These are phyloP conservation scores for Oreortyx pictus DNA, from an alignment of 2,797 vertebrate species.

Conservation along the genomic window DNA sequence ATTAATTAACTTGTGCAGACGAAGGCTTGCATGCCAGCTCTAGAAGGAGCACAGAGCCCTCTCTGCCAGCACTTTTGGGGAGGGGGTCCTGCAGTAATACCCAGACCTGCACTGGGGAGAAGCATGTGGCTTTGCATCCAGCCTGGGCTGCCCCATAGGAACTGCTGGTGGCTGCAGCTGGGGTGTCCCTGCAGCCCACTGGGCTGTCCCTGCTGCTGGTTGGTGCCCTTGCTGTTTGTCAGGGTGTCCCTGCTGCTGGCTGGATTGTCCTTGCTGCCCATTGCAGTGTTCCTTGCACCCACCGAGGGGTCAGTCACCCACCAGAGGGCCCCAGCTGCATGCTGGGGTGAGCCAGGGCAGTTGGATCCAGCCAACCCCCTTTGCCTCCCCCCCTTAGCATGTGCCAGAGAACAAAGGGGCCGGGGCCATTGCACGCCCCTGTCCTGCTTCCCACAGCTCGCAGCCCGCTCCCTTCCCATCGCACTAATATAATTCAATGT, in stretches of 20 bases:
- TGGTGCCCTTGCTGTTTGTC: too few species aligned
- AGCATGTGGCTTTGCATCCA: neutral
- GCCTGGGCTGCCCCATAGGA: neutral
- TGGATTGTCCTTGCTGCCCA: too few species aligned
- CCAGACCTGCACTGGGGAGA: accelerated
- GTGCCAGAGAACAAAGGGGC: constrained; percentile 35
- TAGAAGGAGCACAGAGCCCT: neutral
- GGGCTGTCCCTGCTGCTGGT: neutral
- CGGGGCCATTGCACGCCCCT: neutral
- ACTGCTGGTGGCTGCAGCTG: neutral
- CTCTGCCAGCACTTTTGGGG: neutral
- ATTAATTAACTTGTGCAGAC: constrained; percentile 60
- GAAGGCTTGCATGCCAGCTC: neutral
- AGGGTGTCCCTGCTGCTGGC: neutral
- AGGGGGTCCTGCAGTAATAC: neutral
- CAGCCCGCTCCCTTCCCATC: neutral
- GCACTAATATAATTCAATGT: constrained; percentile 77
- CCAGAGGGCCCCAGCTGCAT: too few species aligned
- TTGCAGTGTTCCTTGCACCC: too few species aligned
- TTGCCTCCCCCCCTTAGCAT: neutral
- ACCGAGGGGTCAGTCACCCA: neutral
- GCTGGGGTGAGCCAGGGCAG: neutral
- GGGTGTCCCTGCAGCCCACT: neutral
- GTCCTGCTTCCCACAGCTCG: neutral
- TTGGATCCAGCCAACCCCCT: neutral